Conservation (phyloP, 2,797 vertebrate species). For the Brachyrhaphis roseni region DNA sequence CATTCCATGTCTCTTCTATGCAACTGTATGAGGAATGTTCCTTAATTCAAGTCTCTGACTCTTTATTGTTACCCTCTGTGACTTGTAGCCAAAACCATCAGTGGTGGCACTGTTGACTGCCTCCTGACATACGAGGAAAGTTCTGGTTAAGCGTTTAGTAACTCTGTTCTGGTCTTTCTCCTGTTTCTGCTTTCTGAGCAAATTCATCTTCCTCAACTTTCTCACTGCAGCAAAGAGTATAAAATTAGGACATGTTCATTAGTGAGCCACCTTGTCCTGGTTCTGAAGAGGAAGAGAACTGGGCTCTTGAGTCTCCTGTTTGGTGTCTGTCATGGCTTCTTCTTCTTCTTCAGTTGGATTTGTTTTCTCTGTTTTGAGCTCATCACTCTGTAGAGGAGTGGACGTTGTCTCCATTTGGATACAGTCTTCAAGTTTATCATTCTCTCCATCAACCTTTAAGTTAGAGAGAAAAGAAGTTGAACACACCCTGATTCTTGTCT, state of each 20-base stretch:
- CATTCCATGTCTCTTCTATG: too few relatives aligned
- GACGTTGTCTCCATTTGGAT: background rate
- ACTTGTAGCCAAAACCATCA: conserved; percentile 27
- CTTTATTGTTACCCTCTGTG: conserved; percentile 5
- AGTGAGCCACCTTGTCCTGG: conserved; percentile 48
- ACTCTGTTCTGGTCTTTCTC: background rate
- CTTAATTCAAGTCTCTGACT: background rate
- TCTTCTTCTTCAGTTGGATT: conserved; percentile 22
- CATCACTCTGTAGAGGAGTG: conserved; percentile 17
- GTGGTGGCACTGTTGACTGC: conserved; percentile 1
- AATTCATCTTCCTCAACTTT: background rate
- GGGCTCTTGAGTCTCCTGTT: conserved; percentile 30
- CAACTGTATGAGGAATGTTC: background rate
- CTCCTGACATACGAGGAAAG: conserved; percentile 42
- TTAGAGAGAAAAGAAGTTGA: background rate
- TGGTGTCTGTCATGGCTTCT: conserved; percentile 14
- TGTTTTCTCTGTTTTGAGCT: conserved; percentile 18
- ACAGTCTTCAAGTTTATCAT: conserved; percentile 16
- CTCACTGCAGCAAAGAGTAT: background rate
- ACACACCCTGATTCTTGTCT: conserved; percentile 22
- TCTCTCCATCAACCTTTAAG: conserved; percentile 31
- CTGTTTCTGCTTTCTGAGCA: background rate
- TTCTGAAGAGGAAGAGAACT: conserved; percentile 21
- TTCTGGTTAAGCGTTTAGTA: conserved; percentile 30
- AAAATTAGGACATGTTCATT: background rate